Base-by-base conservation (phyloP, 2,797 vertebrate species). In the Rhadinocentrus ornatus region DNA sequence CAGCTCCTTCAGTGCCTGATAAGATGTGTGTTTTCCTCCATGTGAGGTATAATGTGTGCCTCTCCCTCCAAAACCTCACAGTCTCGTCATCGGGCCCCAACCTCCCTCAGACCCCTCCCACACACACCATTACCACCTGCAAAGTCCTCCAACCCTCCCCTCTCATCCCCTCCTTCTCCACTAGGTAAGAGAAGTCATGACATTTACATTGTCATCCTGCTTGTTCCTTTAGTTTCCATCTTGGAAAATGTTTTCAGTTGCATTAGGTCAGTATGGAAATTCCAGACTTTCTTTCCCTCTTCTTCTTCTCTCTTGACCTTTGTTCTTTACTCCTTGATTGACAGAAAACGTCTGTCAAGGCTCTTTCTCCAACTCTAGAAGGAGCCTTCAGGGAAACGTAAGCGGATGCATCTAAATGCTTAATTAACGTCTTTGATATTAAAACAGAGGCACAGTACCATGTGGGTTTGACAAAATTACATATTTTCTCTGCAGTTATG, bases 91-190 rank as follows among this genome's bases (percentile, higher is more conserved):
- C 92, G 41, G 88, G 91, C 87, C 93, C 92, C 88, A 94, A 94
- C 90, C 91, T 95, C 82, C 94, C 93, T 90, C 93, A 91, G 90
- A 94, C 95, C 91, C 92, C 83, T 62, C 94, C 95, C 90, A 95
- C 93, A 71, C 95, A 94, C 92, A 94, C 95, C 91, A 93, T 95
- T 86, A 95, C 94, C 87, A 96, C 94, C 91, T 94, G 94, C 90
- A 94, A 93, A 93, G 91, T 91, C 85, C 90, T 92, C 68, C 93
- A 93, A 87, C 93, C 95, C 86, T 90, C 92, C 89, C 85, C 92
- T 12, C 89, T 93, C 81, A 89, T 92, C 81, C 90, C 93, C 71
- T 90, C 81, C 66, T 92, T 94, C 87, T 95, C 94, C 41, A 83
- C 91, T 91, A 94, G 95, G 95, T 96, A 95, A 96, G 95, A 89